phyloP scores from a whole-genome alignment of 2,797 vertebrate genomes.

The Halcyon chelicuti region DNA sequence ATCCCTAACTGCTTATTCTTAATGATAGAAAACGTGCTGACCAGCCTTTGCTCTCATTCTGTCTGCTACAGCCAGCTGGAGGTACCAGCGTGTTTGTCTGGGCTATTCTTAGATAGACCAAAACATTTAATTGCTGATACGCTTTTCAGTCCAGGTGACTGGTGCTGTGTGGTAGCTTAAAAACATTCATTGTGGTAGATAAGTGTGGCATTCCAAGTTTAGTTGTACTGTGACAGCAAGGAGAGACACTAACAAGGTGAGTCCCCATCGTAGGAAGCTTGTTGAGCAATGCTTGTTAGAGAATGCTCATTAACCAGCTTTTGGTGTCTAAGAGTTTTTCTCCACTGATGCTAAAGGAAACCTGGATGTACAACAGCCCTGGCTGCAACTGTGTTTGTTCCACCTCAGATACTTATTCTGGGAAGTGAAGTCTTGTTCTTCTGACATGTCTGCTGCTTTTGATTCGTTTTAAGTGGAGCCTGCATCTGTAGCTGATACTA shows the following conservation, averaged over 20 bases:
- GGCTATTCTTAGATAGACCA: neutral
- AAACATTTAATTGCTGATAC: neutral
- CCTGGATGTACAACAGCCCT: neutral
- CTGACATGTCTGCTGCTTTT: neutral
- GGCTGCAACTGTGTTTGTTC: neutral
- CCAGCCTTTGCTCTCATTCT: neutral
- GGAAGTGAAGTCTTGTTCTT: neutral
- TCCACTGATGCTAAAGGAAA: neutral
- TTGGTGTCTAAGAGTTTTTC: neutral
- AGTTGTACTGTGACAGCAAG: neutral
- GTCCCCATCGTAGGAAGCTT: neutral
- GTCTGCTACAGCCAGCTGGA: neutral
- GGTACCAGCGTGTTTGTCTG: neutral
- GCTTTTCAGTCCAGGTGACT: neutral
- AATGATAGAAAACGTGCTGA: neutral
- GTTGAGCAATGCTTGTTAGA: neutral
- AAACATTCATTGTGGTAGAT: neutral
- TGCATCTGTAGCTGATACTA: neutral
- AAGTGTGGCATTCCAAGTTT: neutral
- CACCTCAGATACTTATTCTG: neutral
- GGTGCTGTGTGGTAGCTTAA: neutral
- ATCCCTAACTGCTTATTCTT: neutral
- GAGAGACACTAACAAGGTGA: neutral
- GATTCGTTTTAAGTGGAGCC: neutral
- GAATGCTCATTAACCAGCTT: neutral